Base-by-base conservation (phyloP, 2,888 invertebrate species). In the Standfussiana lucernea region DNA sequence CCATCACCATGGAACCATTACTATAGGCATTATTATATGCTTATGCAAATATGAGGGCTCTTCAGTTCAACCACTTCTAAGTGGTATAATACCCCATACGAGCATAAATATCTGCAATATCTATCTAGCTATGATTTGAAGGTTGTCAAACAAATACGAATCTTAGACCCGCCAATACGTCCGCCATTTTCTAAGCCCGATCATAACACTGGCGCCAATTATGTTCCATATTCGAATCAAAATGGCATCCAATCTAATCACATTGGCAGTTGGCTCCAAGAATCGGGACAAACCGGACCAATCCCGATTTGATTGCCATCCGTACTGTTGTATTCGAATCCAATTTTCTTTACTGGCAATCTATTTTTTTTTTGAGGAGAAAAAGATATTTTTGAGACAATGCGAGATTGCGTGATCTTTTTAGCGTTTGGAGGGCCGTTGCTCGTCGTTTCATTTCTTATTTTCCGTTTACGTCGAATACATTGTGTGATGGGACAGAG, bases 321-420 rank as follows among this genome's bases (percentile, higher is more conserved):
- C 77, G 76, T 69, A 81, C 82, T 85, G 86, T 87, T 87, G 86
- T 87, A 86, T 88, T 75, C 79, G 74, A 82, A 89, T 88, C 88
- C 88, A 88, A 88, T 88, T 89, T 89, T 79, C 89, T 89, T 88
- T 88, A 88, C 81, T 75, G 83, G 70, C 79, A 37, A 74, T 86
- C 71, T 89, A 85, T 80, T 80, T 83, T 80, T 80, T 82, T 83
- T 86, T 86, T 65, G 77, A 83, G 62, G 66, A 53, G 66, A 76
- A 74, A 37, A 82, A 82, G 65, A 86, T 84, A 86, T 84, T 84
- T 84, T 84, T 86, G 84, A 86, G 86, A 84, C 84, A 74, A 79
- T 76, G 86, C 18, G 76, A 85, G 18, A 50, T 86, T 62, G 79
- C 45, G 42, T 74, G 82, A 82, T 84, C 73, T 75, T 82, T 75